Evolutionary conservation across 1,140 invertebrate species (phyloP).

Genomic region (Drosophila repletoides): DNA sequence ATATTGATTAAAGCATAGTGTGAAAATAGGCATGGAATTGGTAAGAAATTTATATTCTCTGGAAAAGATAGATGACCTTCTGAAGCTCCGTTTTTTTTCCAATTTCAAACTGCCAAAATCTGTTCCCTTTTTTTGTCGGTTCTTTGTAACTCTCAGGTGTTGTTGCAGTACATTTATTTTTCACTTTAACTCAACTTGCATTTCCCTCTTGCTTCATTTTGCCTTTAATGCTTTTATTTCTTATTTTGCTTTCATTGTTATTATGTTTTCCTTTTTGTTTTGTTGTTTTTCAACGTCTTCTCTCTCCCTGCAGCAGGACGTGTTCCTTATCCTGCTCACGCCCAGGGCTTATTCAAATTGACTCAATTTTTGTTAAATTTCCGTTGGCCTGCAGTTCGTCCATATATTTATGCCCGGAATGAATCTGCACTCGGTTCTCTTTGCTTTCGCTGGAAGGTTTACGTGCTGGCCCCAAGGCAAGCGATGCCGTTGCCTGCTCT

Average conservation of each 20-base stretch:
- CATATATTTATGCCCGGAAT: conserved; percentile 39
- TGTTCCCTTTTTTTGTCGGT: neutral
- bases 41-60: too few relatives aligned
- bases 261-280: conserved; percentile 29
- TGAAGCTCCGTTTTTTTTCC: neutral
- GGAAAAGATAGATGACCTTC: neutral
- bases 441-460: conserved; percentile 36
- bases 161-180: conserved; percentile 35
- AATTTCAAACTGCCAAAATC: conserved; percentile 2
- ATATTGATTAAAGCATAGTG: neutral
- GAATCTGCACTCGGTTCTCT: conserved; percentile 16
- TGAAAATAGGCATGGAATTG: neutral
- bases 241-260: conserved; percentile 37
- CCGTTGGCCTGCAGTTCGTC: conserved; percentile 46
- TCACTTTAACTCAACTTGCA: conserved; percentile 41
- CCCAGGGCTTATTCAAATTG: conserved; percentile 72
- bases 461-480: conserved; percentile 1
- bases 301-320: conserved; percentile 12
- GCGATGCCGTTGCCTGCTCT: conserved; percentile 5
- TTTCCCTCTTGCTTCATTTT: conserved; percentile 21
- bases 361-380: conserved; percentile 80
- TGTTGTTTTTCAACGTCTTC: neutral
- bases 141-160: conserved; percentile 4
- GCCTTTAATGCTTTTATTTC: conserved; percentile 7
- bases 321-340: conserved; percentile 26